Evolutionary conservation across 2,888 invertebrate species (phyloP), one percentile per base, ranked within the genome.

Genomic region (Tinea semifulvella): DNA sequence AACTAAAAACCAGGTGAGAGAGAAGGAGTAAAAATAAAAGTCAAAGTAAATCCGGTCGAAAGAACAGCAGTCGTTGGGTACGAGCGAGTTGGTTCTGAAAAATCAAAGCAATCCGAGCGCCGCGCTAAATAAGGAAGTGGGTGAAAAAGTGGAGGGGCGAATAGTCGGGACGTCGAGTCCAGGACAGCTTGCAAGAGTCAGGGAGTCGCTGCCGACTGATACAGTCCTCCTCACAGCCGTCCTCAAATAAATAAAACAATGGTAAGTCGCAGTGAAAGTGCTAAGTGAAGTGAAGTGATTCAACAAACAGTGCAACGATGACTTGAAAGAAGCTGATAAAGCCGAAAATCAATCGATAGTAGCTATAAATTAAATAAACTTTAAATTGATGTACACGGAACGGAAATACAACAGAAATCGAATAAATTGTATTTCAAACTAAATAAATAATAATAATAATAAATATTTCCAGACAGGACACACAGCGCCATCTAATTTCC

Each of bases 131-230:
- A 22, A 3, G 11, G 40, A 11, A 40, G 40, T 17, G 38, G 38
- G 17, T 31, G 13, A 5, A 6, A n/a, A 7, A 22, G 17, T 5
- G 5, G 38, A 16, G 17, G 38, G 38, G 38, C 8, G 14, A 16
- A 25, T 10, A 27, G 3, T 16, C 27, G 42, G 42, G 42, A 42
- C 16, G 25, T 14, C 14, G 27, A 42, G 56, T 63, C 53, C 60
- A 63, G 64, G 58, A 56, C 64, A 57, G 58, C 52, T 60, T 50
- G 63, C 73, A 73, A 68, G 76, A 80, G 79, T 77, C 76, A 73
- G 77, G 77, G 75, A 72, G 74, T 73, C 76, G 77, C 77, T 75
- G 69, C 71, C 72, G 73, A 71, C 60, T 70, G 68, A 67, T 67
- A 63, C 74, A 76, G 79, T 80, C 72, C 71, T 71, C 71, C 75